Percentiles rank a stretch among this genome's conserved stretches.
Evolutionary conservation across 2,113 vertebrate genomes (phyloP).

Genomic region (Tetrax tetrax): DNA sequence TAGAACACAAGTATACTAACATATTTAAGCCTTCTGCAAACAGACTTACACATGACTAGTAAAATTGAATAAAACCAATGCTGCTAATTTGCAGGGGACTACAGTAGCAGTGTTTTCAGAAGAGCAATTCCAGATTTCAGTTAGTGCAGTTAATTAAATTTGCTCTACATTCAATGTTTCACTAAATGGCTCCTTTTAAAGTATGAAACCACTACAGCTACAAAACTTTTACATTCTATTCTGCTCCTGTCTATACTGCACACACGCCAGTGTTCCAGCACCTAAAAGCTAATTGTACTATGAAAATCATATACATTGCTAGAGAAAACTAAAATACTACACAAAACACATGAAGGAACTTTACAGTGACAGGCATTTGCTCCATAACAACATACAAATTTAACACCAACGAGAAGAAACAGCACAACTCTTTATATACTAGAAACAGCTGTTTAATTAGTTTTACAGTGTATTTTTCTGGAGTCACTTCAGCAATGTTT

Average conservation of each 20-base stretch:
- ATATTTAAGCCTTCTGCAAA: neutral
- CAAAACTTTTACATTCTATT: neutral
- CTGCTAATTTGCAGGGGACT: neutral
- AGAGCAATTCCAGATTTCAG: neutral
- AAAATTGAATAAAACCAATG: neutral
- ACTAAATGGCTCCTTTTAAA: neutral
- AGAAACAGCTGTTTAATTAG: neutral
- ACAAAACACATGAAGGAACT: neutral
- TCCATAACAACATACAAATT: neutral
- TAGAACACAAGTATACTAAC: neutral
- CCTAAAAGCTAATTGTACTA: neutral
- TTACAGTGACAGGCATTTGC: neutral
- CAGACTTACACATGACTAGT: neutral
- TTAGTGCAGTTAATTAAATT: neutral
- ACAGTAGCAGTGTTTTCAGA: neutral
- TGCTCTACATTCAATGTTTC: neutral
- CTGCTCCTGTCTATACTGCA: neutral
- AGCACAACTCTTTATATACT: neutral
- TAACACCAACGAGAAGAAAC: neutral
- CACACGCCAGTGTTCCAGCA: neutral
- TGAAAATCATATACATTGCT: neutral
- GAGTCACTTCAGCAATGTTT: accelerated
- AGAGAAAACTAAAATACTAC: neutral
- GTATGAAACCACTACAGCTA: neutral
- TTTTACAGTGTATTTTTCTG: neutral